Base-by-base conservation (phyloP, 2,797 vertebrate species). In the Atherinosoma microstoma region DNA sequence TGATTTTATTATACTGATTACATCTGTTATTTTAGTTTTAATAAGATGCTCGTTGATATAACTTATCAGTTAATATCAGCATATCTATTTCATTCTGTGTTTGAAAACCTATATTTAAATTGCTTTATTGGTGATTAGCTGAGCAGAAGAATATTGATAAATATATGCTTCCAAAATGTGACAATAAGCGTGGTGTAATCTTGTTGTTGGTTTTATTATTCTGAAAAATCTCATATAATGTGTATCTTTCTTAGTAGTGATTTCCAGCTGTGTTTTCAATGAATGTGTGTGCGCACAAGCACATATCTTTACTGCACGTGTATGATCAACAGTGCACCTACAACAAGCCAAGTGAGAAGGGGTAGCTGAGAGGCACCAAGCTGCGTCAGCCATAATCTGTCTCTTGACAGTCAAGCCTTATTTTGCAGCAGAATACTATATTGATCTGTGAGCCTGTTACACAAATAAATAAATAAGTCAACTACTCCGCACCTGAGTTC, bases 391-490 rank as follows among this genome's bases (percentile, higher is more conserved):
- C 78, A 73, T 80, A 85, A 85, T 86, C 82, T 90, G 83, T 90
- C 91, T 89, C 87, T 83, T 87, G 92, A 92, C 89, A 89, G 78
- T 86, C 64, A 58, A 40, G 74, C 80, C 69, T 80, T 84, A 80
- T 90, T 92, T 86, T 62, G 74, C 82, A 88, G 90, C 81, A 90
- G 90, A 92, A 92, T 89, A 90, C 84, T 85, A 22, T 94, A 94
- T 95, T 92, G 94, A 95, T 95, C 91, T 80, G 69, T 75, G 82
- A 30, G 73, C 76, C 79, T 80, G 79, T 89, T 89, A 84, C 84
- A 86, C 88, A 93, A 89, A 94, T 86, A 94, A 94, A 93, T 92
- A 94, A 93, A 94, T 91, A 94, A 92, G 87, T 89, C 79, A 77
- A 84, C 74, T 73, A 82, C 72, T 76, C 86, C 61, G 73, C 83